These are phyloP conservation scores for Leucoma salicis DNA, from an alignment of 2,888 invertebrate species.

Conservation along the genomic window DNA sequence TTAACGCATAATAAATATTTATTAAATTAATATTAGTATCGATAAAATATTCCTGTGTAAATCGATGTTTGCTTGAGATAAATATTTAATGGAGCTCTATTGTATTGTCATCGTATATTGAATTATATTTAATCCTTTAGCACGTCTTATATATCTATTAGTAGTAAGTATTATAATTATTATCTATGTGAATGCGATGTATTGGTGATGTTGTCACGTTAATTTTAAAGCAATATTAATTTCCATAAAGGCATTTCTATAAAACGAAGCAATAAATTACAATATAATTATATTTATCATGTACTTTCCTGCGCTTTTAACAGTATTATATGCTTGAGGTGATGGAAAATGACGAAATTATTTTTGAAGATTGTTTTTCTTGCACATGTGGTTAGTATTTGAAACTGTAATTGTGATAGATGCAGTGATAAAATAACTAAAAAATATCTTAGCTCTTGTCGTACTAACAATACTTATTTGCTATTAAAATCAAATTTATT, in stretches of 20 bases:
- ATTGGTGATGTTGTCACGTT: slow-evolving; percentile 61
- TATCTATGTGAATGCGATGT: slow-evolving; percentile 59
- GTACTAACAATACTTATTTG: slow-evolving; percentile 21
- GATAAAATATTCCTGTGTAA: slow-evolving; percentile 47
- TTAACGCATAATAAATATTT: slow-evolving; percentile 75
- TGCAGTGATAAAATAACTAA: slow-evolving; percentile 27
- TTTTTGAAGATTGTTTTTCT: slow-evolving; percentile 18
- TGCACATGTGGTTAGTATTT: slow-evolving; percentile 20
- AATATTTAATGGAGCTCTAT: slow-evolving; percentile 34
- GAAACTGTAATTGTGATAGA: slow-evolving; percentile 33
- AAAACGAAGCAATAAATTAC: slow-evolving; percentile 59
- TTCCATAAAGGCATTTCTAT: slow-evolving; percentile 54
- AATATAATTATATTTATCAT: slow-evolving; percentile 38
- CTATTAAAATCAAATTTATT: slow-evolving; percentile 17
- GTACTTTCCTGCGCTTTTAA: slow-evolving; percentile 32
- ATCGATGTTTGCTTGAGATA: slow-evolving; percentile 64
- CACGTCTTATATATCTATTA: slow-evolving; percentile 62
- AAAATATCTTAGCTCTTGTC: slow-evolving; percentile 23
- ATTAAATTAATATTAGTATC: slow-evolving; percentile 44
- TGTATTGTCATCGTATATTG: slow-evolving; percentile 35
- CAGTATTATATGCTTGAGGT: slow-evolving; percentile 36
- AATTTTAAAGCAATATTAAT: slow-evolving; percentile 61
- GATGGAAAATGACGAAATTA: slow-evolving; percentile 27
- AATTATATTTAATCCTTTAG: slow-evolving; percentile 44
- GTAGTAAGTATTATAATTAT: slow-evolving; percentile 57